A percentile compares a stretch with the other conserved stretches of the same genome.
These are phyloP conservation scores for Drosophila seclusa DNA, from an alignment of 2,888 invertebrate genomes.

Conservation along the genomic window DNA sequence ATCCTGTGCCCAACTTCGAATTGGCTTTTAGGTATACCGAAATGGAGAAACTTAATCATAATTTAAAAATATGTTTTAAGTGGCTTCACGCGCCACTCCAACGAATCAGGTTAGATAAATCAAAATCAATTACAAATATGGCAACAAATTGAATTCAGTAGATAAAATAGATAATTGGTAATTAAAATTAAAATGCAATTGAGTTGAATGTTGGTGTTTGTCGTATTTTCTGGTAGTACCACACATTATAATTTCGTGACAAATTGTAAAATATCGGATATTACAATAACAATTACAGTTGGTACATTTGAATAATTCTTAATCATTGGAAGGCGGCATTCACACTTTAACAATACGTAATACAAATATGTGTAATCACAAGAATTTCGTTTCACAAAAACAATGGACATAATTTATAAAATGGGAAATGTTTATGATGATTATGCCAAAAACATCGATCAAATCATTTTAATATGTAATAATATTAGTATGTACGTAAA, in stretches of 20 bases:
- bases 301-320: conserved; percentile 39
- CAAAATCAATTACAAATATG: conserved; percentile 49
- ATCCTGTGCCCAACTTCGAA: conserved; percentile 39
- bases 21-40: conserved; percentile 31
- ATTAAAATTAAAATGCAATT: conserved; percentile 52
- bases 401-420: conserved; percentile 63
- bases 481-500: conserved; percentile 44
- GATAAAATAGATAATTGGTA: conserved; percentile 6
- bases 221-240: conserved; percentile 32
- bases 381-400: conserved; percentile 74
- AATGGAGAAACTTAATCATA: conserved; percentile 43
- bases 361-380: conserved; percentile 67
- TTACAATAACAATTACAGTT: conserved; percentile 51
- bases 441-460: conserved; percentile 51
- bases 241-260: conserved; percentile 56
- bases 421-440: conserved; percentile 37
- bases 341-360: conserved; percentile 62
- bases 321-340: conserved; percentile 34
- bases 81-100: conserved; percentile 41
- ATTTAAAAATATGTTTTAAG: conserved; percentile 40
- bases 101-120: conserved; percentile 34
- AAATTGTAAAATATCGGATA: conserved; percentile 42
- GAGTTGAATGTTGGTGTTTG: conserved; percentile 42
- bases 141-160: conserved; percentile 46
- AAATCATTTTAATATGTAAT: conserved; percentile 36